Evolutionary conservation across 2,797 vertebrate genomes (phyloP).

Genomic region (Semotilus atromaculatus): DNA sequence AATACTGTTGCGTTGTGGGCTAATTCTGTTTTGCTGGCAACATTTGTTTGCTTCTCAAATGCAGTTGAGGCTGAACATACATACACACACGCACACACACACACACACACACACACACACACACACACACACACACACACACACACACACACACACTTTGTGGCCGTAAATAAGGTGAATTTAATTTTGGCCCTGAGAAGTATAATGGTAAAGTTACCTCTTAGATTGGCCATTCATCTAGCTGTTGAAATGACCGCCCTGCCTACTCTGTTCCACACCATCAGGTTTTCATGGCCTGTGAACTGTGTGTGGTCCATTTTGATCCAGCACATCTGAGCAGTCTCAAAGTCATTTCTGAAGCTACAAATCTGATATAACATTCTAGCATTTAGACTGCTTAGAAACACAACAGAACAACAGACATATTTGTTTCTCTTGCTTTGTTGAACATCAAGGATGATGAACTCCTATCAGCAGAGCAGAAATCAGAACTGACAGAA

Average conservation of each 20-base stretch:
- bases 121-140: background rate
- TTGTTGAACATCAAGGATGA: constrained; percentile 14
- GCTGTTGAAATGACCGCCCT: constrained; percentile 11
- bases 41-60: background rate
- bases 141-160: background rate
- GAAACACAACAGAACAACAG: constrained; percentile 5
- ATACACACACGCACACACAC: too few relatives aligned
- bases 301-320: background rate
- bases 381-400: background rate
- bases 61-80: background rate
- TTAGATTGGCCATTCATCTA: constrained; percentile 11
- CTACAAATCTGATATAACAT: constrained; percentile 10
- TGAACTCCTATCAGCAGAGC: constrained; percentile 9
- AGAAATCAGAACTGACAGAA: constrained; percentile 14
- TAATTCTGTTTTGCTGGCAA: constrained; percentile 27
- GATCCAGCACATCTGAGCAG: constrained; percentile 20
- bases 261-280: constrained; percentile 26
- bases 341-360: constrained; percentile 17
- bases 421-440: background rate
- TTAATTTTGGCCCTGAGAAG: constrained; percentile 23
- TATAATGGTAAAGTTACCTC: constrained; percentile 31
- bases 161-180: constrained; percentile 5
- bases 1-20: background rate
- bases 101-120: background rate
- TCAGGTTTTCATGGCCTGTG: constrained; percentile 27